Conservation (phyloP, 1,140 invertebrate genomes). For the Camponotus pennsylvanicus region DNA sequence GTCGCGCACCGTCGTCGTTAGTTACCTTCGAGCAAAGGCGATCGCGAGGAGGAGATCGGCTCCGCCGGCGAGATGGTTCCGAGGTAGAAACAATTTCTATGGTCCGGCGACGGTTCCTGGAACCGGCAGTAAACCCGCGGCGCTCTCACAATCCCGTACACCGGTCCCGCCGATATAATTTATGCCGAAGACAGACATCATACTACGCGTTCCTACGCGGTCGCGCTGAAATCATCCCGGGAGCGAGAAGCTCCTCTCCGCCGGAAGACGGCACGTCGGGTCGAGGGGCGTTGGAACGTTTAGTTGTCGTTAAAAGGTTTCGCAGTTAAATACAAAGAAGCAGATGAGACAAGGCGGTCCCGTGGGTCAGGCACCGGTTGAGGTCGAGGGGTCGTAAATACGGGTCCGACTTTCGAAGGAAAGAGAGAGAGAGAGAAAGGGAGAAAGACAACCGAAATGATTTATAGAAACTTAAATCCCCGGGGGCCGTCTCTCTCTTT, state of each 20-base stretch:
- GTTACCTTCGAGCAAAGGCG: conserved; percentile 7
- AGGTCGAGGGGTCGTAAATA: conserved; percentile 84
- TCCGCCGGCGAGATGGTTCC: neutral
- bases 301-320: conserved; percentile 84
- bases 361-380: conserved; percentile 70
- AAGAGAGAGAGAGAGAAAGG: neutral
- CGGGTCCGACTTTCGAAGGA: conserved; percentile 81
- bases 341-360: conserved; percentile 72
- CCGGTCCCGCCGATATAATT: conserved; percentile 60
- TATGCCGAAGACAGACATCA: conserved; percentile 70
- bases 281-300: conserved; percentile 74
- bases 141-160: conserved; percentile 24
- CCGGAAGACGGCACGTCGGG: conserved; percentile 13
- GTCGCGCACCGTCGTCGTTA: neutral
- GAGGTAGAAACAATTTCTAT: conserved; percentile 55
- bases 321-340: conserved; percentile 83
- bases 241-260: neutral
- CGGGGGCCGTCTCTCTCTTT: conserved; percentile 66
- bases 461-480: conserved; percentile 86
- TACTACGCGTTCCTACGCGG: conserved; percentile 19
- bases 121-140: conserved; percentile 65
- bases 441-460: conserved; percentile 78
- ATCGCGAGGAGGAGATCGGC: neutral
- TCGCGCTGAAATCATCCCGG: conserved; percentile 48
- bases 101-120: conserved; percentile 56